Conservation (phyloP, 2,113 vertebrate species). For the Sylvietta virens region DNA sequence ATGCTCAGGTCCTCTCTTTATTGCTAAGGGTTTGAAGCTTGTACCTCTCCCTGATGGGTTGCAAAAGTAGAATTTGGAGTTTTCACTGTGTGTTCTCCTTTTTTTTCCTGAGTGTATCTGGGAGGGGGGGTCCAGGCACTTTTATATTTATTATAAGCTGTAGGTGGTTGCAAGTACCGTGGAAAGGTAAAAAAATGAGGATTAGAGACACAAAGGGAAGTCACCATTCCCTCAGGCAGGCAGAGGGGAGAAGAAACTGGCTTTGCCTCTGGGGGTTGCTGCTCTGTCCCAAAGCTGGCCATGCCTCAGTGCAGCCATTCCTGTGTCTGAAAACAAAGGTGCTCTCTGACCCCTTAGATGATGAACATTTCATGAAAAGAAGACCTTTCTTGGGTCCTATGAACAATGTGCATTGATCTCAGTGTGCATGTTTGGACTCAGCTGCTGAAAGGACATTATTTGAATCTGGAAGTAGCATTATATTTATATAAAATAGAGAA, state of each 20-base stretch:
- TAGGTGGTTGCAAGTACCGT: not conserved
- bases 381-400: accelerated
- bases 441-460: not conserved
- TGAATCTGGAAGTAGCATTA: not conserved
- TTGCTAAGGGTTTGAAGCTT: not conserved
- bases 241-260: not conserved
- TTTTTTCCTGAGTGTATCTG: not conserved
- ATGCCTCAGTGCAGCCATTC: not conserved
- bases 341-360: not conserved
- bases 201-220: not conserved
- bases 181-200: not conserved
- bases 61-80: not conserved
- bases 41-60: not conserved
- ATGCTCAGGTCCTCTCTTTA: not conserved
- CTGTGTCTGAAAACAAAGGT: not conserved
- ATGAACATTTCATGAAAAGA: accelerated
- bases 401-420: not conserved
- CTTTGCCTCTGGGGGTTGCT: not conserved
- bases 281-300: not conserved
- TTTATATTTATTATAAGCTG: not conserved
- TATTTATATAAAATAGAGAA: not conserved
- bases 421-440: not conserved
- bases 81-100: not conserved
- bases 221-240: not conserved
- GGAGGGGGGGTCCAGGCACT: not conserved